Base-by-base conservation (phyloP, 2,113 vertebrate species). In the Callipepla squamata region DNA sequence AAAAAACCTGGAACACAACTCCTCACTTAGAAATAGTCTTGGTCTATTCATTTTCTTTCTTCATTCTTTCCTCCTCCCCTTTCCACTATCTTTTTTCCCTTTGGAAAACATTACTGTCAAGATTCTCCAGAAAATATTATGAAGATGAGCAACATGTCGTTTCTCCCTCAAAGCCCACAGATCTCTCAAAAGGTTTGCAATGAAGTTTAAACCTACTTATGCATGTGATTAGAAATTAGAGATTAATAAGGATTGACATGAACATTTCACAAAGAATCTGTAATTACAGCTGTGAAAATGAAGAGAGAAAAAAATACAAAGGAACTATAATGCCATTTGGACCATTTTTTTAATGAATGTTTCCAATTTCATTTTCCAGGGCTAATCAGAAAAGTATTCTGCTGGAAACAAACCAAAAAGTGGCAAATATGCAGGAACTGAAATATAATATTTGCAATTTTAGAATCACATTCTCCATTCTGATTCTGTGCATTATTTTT, bases 221-320 rank as follows among this genome's bases (percentile, higher is more conserved):
- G 92, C 53, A 76, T 97, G 87, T 97, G 96, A 97, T 97, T 97
- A 97, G 96, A 97, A 97, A 98, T 98, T 97, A 98, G 96, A 97
- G 87, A 97, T 97, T 98, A 98, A 98, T 98, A 97, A 97, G 92
- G 96, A 98, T 96, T 98, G 98, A 96, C 97, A 96, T 76, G 81
- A 95, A 96, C 92, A 93, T 97, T 97, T 97, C 96, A 88, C 93
- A 96, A 95, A 95, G 92, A 97, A 97, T 96, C 93, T 97, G 77
- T 97, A 97, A 98, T 98, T 98, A 97, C 85, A 96, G 59, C 74
- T 96, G 92, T 96, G 96, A 87, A 97, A 97, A 96, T 94, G 95
- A 97, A 96, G 93, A 96, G 74, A 72, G 63, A 65, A 85, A 91
- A 40, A 95, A 95, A 95, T 94, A 83, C 63, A 96, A 95, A 95